Conservation (phyloP, 2,113 vertebrate genomes). For the Labrus mixtus region DNA sequence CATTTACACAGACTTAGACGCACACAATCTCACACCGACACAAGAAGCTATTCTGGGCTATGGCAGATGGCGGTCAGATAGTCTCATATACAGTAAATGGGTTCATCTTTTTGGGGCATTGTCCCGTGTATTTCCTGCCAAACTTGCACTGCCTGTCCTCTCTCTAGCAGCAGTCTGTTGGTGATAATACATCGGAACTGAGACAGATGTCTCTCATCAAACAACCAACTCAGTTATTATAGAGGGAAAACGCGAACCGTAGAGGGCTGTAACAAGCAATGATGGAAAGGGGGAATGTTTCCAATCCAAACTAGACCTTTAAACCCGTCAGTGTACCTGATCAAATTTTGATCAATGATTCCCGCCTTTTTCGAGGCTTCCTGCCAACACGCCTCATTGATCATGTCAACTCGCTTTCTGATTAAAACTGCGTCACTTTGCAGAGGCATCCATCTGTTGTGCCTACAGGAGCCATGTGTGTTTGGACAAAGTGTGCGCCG, state of each 20-base stretch:
- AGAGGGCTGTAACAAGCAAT: constrained; percentile 32
- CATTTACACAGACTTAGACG: constrained; percentile 60
- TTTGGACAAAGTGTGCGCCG: constrained; percentile 42
- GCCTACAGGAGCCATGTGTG: constrained; percentile 41
- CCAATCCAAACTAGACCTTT: constrained; percentile 12
- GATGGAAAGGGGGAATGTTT: constrained; percentile 20
- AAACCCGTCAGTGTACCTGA: constrained; percentile 1
- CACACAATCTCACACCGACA: constrained; percentile 8
- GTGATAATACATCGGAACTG: constrained; percentile 57
- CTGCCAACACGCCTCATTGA: constrained; percentile 34
- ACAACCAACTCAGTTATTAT: constrained; percentile 47
- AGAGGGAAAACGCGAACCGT: constrained; percentile 55
- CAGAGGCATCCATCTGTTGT: constrained; percentile 58
- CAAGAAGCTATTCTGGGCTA: constrained; percentile 4
- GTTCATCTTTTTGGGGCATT: constrained; percentile 24
- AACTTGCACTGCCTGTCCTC: constrained; percentile 46
- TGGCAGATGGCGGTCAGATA: constrained; percentile 68
- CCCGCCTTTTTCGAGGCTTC: constrained; percentile 15
- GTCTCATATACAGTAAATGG: constrained; percentile 30
- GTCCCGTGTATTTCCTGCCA: constrained; percentile 45
- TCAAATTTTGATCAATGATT: constrained; percentile 45
- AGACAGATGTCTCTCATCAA: constrained; percentile 69
- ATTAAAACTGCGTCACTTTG: constrained; percentile 41
- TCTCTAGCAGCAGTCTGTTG: constrained; percentile 57
- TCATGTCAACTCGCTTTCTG: constrained; percentile 34